Conservation (phyloP, 64 coral and sea anemone species). For the Pocillopora verrucosa region DNA sequence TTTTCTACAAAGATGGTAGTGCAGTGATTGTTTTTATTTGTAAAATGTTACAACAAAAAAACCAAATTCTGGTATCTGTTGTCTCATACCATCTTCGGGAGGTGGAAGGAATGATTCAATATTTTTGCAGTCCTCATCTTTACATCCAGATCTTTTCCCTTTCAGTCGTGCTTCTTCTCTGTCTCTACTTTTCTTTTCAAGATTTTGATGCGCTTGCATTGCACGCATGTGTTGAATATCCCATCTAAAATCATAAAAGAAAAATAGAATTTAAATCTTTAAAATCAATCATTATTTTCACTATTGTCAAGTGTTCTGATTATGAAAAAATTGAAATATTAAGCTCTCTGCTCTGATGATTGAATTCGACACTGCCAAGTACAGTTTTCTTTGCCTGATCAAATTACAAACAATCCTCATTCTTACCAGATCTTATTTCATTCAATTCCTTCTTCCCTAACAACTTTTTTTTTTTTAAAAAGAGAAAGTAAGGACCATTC, state of each 20-base stretch:
- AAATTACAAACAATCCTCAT: not conserved
- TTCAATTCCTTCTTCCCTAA: not conserved
- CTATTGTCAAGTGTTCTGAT: too few species aligned
- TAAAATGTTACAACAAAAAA: too few species aligned
- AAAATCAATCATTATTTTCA: too few species aligned
- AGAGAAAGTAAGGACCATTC: not conserved
- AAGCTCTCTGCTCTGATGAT: too few species aligned
- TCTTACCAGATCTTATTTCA: not conserved
- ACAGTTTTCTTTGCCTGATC: too few species aligned
- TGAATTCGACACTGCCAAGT: too few species aligned
- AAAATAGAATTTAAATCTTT: too few species aligned
- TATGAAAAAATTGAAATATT: too few species aligned
- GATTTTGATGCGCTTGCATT: constrained; percentile 74
- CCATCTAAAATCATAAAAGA: constrained; percentile 61
- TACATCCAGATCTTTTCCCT: constrained; percentile 73
- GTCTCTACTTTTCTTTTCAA: constrained; percentile 83
- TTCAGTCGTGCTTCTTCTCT: constrained; percentile 94
- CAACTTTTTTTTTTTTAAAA: not conserved
- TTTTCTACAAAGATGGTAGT: too few species aligned
- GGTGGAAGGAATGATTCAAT: constrained; percentile 80
- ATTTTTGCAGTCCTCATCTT: constrained; percentile 27
- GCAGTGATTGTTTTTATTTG: too few species aligned
- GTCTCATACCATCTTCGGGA: constrained; percentile 64
- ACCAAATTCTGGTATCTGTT: too few species aligned
- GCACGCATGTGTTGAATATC: constrained; percentile 93